A percentile compares a stretch with the other conserved stretches of the same genome.
Conservation (phyloP, 2,113 vertebrate genomes). For the Nesogale talazaci region DNA sequence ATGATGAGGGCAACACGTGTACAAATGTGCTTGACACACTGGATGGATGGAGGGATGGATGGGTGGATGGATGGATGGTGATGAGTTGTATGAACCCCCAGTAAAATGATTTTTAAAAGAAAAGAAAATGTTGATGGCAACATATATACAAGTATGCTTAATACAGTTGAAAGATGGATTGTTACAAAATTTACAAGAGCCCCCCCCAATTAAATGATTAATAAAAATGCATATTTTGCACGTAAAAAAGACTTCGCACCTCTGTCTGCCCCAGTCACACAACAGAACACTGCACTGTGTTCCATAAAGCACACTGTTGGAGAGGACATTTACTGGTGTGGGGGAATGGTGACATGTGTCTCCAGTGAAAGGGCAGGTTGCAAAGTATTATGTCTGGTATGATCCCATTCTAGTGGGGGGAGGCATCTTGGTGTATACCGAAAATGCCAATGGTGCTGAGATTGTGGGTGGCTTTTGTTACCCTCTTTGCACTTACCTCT, state of each 20-base stretch:
- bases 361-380: constrained; percentile 56
- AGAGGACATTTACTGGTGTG: background rate
- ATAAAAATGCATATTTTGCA: too few relatives aligned
- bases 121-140: too few relatives aligned
- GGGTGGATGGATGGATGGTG: too few relatives aligned
- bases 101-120: too few relatives aligned
- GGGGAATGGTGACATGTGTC: constrained; percentile 38
- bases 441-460: background rate
- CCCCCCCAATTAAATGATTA: too few relatives aligned
- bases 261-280: background rate
- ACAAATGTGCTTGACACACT: too few relatives aligned
- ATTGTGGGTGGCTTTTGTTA: background rate
- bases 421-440: background rate
- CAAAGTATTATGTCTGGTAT: background rate
- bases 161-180: too few relatives aligned
- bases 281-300: accelerated
- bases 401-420: background rate
- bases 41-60: too few relatives aligned
- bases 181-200: too few relatives aligned
- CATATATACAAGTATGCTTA: too few relatives aligned
- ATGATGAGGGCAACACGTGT: too few relatives aligned
- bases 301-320: background rate
- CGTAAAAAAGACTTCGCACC: background rate
- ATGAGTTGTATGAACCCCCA: too few relatives aligned
- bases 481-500: background rate